Percentiles rank a stretch among this genome's conserved stretches.
Evolutionary conservation across 30 jellyfish, hydroid and myxozoan species (phyloP).

Genomic region (Phacellophora camtschatica): DNA sequence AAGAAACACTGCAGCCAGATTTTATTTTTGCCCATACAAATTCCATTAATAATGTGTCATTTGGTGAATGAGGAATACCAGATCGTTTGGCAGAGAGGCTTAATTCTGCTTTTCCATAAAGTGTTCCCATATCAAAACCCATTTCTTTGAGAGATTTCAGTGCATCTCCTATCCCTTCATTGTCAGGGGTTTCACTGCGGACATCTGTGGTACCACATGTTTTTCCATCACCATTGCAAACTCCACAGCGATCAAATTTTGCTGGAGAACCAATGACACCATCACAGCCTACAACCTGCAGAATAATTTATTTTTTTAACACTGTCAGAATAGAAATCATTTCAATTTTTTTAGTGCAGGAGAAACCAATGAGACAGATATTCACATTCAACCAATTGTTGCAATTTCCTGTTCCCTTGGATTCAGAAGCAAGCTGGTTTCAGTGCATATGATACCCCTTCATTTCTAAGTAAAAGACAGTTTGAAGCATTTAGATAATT

Average conservation of each 20-base stretch:
- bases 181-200: conserved; percentile 85
- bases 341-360: no score
- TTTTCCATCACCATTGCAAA: conserved; percentile 97
- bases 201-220: conserved; percentile 84
- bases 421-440: no score
- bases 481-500: no score
- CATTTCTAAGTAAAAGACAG: no score
- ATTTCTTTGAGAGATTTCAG: conserved; percentile 87
- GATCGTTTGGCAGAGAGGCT: conserved; percentile 78
- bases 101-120: conserved; percentile 81
- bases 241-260: conserved; percentile 97
- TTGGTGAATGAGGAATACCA: conserved; percentile 80
- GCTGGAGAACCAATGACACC: conserved; percentile 83
- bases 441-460: no score
- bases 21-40: conserved; percentile 92
- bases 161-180: conserved; percentile 95
- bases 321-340: no score
- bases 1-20: conserved; percentile 96
- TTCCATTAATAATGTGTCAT: conserved; percentile 52
- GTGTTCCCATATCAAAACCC: conserved; percentile 97
- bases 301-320: no score
- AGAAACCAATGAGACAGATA: no score
- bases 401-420: no score
- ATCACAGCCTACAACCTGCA: conserved; percentile 93
- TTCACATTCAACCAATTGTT: no score